phyloP scores from a whole-genome alignment of 2,797 vertebrate genomes.

The Neoniphon sammara region DNA sequence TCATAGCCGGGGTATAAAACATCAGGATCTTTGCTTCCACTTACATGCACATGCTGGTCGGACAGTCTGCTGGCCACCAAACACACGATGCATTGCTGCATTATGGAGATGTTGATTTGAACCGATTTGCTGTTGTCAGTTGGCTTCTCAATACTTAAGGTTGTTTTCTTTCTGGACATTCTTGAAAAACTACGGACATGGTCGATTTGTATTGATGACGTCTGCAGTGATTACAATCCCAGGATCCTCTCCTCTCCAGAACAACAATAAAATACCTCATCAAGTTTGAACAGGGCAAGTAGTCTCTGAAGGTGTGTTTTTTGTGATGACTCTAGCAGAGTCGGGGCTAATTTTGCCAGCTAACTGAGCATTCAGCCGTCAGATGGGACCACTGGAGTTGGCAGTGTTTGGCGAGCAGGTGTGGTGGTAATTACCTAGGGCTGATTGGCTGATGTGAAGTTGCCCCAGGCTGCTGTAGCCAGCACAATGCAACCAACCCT shows the following conservation, averaged over 20 bases:
- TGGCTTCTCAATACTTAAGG: too few relatives aligned
- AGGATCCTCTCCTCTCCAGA: neutral
- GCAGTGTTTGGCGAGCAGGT: constrained; percentile 34
- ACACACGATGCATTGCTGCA: neutral
- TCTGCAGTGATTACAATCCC: constrained; percentile 1
- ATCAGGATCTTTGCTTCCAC: neutral
- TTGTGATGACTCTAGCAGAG: constrained; percentile 1
- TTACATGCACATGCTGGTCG: neutral
- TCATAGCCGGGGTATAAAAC: too few relatives aligned
- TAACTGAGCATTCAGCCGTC: constrained; percentile 30
- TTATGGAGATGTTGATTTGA: too few relatives aligned
- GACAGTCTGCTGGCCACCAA: neutral
- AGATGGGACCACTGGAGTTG: constrained; percentile 12
- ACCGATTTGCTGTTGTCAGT: too few relatives aligned
- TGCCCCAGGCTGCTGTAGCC: constrained; percentile 10
- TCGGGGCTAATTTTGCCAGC: constrained; percentile 16
- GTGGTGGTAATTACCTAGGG: constrained; percentile 46
- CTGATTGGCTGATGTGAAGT: constrained; percentile 36
- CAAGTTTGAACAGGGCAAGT: neutral
- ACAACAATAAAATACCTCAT: neutral
- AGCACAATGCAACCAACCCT: constrained; percentile 2
- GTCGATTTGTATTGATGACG: neutral
- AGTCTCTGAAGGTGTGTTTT: constrained; percentile 18
- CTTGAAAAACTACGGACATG: neutral
- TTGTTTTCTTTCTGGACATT: too few relatives aligned